phyloP scores from a whole-genome alignment of 2,113 vertebrate species.

The Okapia johnstoni region DNA sequence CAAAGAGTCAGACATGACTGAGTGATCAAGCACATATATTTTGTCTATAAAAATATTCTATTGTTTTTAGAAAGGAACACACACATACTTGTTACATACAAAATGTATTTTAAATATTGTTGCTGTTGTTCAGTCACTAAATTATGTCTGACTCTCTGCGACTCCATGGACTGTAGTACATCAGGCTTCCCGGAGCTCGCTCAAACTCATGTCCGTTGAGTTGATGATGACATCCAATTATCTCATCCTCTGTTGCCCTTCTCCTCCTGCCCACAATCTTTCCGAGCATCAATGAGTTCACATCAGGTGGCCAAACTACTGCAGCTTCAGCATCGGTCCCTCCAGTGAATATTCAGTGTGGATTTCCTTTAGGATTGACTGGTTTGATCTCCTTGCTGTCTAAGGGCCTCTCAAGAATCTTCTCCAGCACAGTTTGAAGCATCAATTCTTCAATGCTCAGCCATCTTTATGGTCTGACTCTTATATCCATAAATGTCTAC shows the following conservation, averaged over 20 bases:
- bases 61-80: background rate
- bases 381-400: background rate
- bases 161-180: background rate
- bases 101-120: background rate
- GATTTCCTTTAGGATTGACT: background rate
- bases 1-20: background rate
- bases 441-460: rapidly evolving
- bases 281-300: background rate
- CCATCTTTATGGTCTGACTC: background rate
- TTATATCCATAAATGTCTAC: background rate
- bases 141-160: background rate
- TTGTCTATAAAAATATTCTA: background rate
- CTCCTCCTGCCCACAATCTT: background rate
- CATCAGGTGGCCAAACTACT: background rate
- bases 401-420: background rate
- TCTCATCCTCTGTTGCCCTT: background rate
- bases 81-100: background rate
- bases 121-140: background rate
- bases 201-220: background rate
- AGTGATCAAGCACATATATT: background rate
- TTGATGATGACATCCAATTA: background rate
- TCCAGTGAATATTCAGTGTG: background rate
- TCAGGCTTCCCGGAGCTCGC: rapidly evolving
- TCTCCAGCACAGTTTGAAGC: background rate
- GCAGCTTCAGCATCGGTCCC: background rate